These are phyloP conservation scores for Pterostichus niger DNA, from an alignment of 2,888 invertebrate genomes.

Conservation along the genomic window DNA sequence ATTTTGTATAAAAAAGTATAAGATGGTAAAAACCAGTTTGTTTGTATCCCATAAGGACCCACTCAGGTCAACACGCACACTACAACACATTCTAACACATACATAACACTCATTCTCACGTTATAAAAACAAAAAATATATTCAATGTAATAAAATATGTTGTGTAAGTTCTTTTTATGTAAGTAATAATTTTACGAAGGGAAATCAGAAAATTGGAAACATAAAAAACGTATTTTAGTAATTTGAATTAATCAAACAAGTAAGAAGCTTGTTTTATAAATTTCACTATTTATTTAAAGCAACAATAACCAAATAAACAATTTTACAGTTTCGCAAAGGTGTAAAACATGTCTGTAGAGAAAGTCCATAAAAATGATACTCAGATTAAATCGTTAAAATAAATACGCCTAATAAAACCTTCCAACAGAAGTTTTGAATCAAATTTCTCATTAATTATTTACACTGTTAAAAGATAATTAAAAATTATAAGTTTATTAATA, in stretches of 20 bases:
- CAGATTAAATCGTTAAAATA: constrained; percentile 48
- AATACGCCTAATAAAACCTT: constrained; percentile 36
- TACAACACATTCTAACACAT: constrained; percentile 10
- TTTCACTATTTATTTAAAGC: constrained; percentile 54
- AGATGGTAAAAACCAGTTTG: constrained; percentile 32
- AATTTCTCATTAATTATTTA: constrained; percentile 50
- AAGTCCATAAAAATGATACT: constrained; percentile 43
- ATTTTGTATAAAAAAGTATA: constrained; percentile 40
- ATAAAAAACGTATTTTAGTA: neutral
- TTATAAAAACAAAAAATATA: neutral
- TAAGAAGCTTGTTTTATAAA: constrained; percentile 20
- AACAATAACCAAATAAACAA: constrained; percentile 48
- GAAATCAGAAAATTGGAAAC: constrained; percentile 35
- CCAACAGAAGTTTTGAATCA: constrained; percentile 44
- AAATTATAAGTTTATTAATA: constrained; percentile 36
- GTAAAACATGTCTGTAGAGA: constrained; percentile 37
- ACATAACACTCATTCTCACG: neutral
- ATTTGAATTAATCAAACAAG: constrained; percentile 38
- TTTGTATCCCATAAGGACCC: constrained; percentile 31
- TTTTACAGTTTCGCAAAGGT: constrained; percentile 46
- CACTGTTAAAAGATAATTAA: constrained; percentile 33
- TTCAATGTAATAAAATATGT: neutral
- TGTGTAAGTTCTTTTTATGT: too few relatives aligned
- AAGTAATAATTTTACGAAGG: constrained; percentile 12
- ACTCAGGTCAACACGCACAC: constrained; percentile 16